Base-by-base conservation (phyloP, 2,888 invertebrate genomes). In the Cheilosia variabilis region DNA sequence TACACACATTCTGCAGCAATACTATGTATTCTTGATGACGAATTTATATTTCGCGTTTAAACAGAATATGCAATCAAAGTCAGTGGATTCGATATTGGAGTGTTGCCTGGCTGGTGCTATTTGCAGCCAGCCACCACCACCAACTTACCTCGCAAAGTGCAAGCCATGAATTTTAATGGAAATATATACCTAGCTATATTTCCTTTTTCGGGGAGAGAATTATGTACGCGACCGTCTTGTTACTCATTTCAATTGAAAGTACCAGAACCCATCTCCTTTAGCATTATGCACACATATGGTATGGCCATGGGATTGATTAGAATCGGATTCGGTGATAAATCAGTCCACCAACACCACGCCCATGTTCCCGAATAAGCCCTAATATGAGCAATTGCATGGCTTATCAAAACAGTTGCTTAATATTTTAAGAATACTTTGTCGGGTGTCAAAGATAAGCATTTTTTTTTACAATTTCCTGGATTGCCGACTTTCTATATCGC, bases 281-380 rank as follows among this genome's bases (percentile, higher is more conserved):
- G 17, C 10, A 7, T 9, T n/a, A 13, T 55, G 3, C 45, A 19
- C n/a, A 47, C 9, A 58, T 22, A 22, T 7, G 45, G 6, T 57
- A 19, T 45, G 17, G 57, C 63, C 68, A 37, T 10, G 37, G 37
- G 37, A 84, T 84, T 57, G 75, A 80, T 84, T 66, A 47, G 53
- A 50, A 76, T 76, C 65, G 65, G 62, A 55, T 65, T 83, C 57
- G 50, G 27, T 45, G 84, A 84, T 79, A 78, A 65, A 24, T 24
- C 52, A 22, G 60, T 60, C 50, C 55, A 84, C 84, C 80, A 84
- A 75, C 60, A 84, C 84, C 84, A 84, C 84, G 84, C 84, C 84
- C 84, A 84, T 76, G 43, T 65, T 60, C 22, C 22, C 19, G 41
- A 37, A 43, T 22, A 45, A 68, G 60, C 43, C 47, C 47, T 50